A percentile compares a stretch with the other conserved stretches of the same genome.
Conservation (phyloP, 2,113 vertebrate species). For the Pseudopodoces humilis region DNA sequence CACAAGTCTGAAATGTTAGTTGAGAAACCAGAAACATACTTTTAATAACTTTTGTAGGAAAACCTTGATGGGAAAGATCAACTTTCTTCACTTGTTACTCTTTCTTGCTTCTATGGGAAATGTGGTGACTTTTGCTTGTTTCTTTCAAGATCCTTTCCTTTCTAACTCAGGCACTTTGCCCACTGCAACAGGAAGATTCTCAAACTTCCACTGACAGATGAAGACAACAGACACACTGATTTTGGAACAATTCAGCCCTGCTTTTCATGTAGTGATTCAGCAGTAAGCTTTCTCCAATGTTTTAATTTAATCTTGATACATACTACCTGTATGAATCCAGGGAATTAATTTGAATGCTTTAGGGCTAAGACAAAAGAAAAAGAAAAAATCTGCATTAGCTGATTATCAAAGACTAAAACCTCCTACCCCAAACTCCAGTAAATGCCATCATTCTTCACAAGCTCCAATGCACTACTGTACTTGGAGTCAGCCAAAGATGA, state of each 20-base stretch:
- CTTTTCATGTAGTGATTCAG: not conserved
- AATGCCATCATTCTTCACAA: not conserved
- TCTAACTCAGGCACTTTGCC: not conserved
- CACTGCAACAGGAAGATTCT: not conserved
- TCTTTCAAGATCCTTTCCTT: not conserved
- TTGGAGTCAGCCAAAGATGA: not conserved
- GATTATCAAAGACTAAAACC: not conserved
- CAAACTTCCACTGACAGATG: not conserved
- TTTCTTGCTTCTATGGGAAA: not conserved
- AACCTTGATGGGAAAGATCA: not conserved
- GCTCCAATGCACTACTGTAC: not conserved
- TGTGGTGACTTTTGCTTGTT: not conserved
- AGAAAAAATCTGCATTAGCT: not conserved
- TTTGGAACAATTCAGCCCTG: not conserved
- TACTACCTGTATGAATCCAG: not conserved
- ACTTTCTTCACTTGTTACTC: not conserved
- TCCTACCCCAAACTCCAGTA: not conserved
- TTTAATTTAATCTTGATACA: constrained; percentile 4
- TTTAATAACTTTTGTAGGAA: not conserved
- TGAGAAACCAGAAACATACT: not conserved
- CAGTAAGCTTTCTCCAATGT: not conserved
- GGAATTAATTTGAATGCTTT: constrained; percentile 4
- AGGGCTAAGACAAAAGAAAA: not conserved
- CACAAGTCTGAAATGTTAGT: not conserved
- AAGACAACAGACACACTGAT: not conserved